Base-by-base conservation (phyloP, 2,113 vertebrate species). In the Dicentrarchus labrax region DNA sequence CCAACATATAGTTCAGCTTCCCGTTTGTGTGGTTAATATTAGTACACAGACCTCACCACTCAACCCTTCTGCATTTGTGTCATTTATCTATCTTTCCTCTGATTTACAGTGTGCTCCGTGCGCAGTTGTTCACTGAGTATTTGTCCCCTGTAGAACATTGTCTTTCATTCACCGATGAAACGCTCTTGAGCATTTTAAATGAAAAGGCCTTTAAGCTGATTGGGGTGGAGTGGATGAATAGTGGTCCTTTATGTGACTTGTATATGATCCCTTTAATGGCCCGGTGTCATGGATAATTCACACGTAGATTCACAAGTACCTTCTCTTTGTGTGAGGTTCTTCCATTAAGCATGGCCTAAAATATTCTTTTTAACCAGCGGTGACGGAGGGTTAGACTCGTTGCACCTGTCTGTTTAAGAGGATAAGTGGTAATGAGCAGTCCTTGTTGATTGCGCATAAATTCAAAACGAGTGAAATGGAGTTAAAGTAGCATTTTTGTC, bases 131-230 rank as follows among this genome's bases (percentile, higher is more conserved):
- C 36, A 16, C 45, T 4, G 12, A 22, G 38, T 70, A 17, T 88
- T 79, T 64, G 43, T 73, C 61, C 71, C 61, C 53, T 72, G 66
- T 4, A 39, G 51, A 78, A 48, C 47, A 62, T 64, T 0, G 61
- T 83, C 78, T 87, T 78, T 89, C 82, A 88, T 66, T 62, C 6
- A 13, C 61, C 19, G n/a, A 73, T 82, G 51, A 84, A 91, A 82
- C n/a, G 43, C 89, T 89, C 72, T 85, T 70, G 72, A 90, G 72
- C 66, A 6, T 80, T 81, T 80, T 72, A 72, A 92, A 89, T 89
- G 50, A 90, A 84, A 86, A 85, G 82, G 77, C 76, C 76, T 87
- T 89, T 76, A 84, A 75, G 80, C 85, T 80, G 88, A 90, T 86
- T 88, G 76, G 60, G 67, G 39, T 91, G 64, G 82, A 94, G 92